These are phyloP conservation scores for Aproaerema taeniolella DNA, from an alignment of 2,888 invertebrate genomes.

Conservation along the genomic window DNA sequence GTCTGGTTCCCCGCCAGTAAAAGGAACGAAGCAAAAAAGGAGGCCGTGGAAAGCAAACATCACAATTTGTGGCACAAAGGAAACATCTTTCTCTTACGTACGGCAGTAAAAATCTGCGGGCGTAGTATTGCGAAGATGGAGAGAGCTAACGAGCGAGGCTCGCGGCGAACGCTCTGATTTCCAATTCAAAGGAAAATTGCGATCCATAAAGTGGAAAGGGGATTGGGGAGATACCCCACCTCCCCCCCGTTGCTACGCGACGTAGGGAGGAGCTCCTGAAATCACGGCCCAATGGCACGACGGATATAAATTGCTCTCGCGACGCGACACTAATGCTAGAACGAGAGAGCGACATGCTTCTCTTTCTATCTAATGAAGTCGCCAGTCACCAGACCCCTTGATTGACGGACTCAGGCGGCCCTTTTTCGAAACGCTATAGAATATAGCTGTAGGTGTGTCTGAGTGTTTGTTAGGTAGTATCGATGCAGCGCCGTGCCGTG, in stretches of 20 bases:
- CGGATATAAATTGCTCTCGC: slow-evolving; percentile 77
- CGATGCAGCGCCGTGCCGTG: slow-evolving; percentile 53
- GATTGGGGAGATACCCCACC: slow-evolving; percentile 37
- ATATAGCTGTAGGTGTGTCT: slow-evolving; percentile 36
- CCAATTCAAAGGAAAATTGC: slow-evolving; percentile 79
- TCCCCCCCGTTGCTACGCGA: slow-evolving; percentile 78
- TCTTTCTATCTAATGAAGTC: slow-evolving; percentile 71
- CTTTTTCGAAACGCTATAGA: slow-evolving; percentile 61
- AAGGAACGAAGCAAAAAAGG: slow-evolving; percentile 29
- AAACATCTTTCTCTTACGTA: slow-evolving; percentile 57
- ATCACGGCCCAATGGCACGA: slow-evolving; percentile 78
- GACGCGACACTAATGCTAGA: slow-evolving; percentile 64
- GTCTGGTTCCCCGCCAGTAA: no score
- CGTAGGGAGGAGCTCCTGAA: slow-evolving; percentile 80
- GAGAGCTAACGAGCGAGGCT: slow-evolving; percentile 65
- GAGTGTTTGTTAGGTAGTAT: slow-evolving; percentile 57
- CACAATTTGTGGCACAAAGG: slow-evolving; percentile 49
- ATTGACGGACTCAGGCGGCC: slow-evolving; percentile 64
- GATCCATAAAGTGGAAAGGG: slow-evolving; percentile 67
- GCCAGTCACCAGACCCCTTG: slow-evolving; percentile 61
- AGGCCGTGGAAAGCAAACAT: slow-evolving; percentile 40
- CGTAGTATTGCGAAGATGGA: slow-evolving; percentile 66
- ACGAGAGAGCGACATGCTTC: slow-evolving; percentile 40
- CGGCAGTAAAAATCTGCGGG: slow-evolving; percentile 64
- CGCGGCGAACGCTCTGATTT: slow-evolving; percentile 73